Conservation (phyloP, 2,888 invertebrate genomes). For the Megastigmus dorsalis region DNA sequence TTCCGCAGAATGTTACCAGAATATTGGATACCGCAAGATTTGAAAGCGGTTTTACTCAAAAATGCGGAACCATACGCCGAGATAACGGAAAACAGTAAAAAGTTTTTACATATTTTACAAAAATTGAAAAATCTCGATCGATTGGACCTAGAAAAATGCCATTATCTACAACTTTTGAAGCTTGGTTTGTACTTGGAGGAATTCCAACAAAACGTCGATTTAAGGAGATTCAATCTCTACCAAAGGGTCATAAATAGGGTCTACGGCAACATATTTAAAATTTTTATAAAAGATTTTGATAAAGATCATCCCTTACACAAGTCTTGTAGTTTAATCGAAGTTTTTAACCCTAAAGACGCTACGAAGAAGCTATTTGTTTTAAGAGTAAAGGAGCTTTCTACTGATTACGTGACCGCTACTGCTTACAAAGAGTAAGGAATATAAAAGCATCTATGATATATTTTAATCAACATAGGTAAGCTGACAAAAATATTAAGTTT, state of each 20-base stretch:
- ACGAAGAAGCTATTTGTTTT: neutral
- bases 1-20: too few species aligned
- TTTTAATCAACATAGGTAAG: too few species aligned
- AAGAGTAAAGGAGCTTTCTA: neutral
- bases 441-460: too few species aligned
- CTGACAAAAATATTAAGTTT: too few species aligned
- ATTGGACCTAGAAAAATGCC: conserved; percentile 12
- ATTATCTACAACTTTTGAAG: conserved; percentile 39
- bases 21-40: too few species aligned
- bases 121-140: conserved; percentile 15
- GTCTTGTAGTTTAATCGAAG: neutral
- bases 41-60: too few species aligned
- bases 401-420: neutral
- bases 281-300: conserved; percentile 3
- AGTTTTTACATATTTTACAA: neutral
- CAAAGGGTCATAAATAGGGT: neutral
- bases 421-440: conserved; percentile 3
- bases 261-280: neutral
- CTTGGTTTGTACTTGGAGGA: conserved; percentile 35
- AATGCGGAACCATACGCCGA: neutral
- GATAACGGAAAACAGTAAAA: neutral
- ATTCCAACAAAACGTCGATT: neutral
- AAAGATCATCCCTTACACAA: conserved; percentile 12
- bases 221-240: neutral
- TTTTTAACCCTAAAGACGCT: neutral